A percentile compares a stretch with the other conserved stretches of the same genome.
Evolutionary conservation across 2,888 invertebrate species (phyloP).

Genomic region (Argynnis bischoffii): DNA sequence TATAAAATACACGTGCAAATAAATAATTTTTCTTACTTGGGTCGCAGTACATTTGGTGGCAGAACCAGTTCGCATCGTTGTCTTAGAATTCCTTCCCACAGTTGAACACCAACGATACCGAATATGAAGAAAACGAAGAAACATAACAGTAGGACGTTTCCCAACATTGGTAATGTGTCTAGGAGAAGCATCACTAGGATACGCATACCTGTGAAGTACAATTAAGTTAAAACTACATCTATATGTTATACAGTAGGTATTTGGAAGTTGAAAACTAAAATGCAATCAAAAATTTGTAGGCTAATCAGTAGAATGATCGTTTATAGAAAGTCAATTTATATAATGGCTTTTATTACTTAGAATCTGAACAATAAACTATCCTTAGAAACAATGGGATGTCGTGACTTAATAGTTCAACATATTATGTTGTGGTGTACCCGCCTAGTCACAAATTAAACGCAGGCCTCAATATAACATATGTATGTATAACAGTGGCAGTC

Average conservation of each 20-base stretch:
- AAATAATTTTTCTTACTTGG: conserved; percentile 86
- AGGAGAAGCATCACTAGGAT: conserved; percentile 98
- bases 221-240: neutral
- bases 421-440: too few relatives aligned
- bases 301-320: too few relatives aligned
- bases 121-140: conserved; percentile 99
- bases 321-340: too few relatives aligned
- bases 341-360: too few relatives aligned
- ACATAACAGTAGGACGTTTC: conserved; percentile 98
- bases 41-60: conserved; percentile 86
- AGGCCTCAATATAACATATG: too few relatives aligned
- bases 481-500: too few relatives aligned
- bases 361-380: neutral
- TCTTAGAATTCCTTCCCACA: conserved; percentile 98
- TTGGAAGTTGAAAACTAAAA: neutral
- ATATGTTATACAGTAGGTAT: neutral
- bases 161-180: conserved; percentile 99
- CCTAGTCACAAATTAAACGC: too few relatives aligned
- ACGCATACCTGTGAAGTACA: conserved; percentile 91
- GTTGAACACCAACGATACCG: conserved; percentile 99
- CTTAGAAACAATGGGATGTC: neutral
- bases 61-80: conserved; percentile 94
- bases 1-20: conserved; percentile 29
- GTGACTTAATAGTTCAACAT: too few relatives aligned
- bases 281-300: too few relatives aligned